Evolutionary conservation across 2,888 invertebrate species (phyloP).

Genomic region (Aphidius colemani): DNA sequence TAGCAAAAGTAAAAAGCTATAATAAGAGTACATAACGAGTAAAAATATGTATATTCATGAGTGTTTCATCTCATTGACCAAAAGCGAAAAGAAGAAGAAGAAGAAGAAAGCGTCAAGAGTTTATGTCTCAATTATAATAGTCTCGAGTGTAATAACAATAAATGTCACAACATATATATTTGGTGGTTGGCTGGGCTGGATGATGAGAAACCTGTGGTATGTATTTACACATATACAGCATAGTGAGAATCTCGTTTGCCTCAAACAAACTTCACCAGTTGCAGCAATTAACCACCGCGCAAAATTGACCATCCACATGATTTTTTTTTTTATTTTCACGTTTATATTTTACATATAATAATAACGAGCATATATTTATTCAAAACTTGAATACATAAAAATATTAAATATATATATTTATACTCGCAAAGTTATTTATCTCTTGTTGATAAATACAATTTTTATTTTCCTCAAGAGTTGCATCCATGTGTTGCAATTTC

Average conservation of each 20-base stretch:
- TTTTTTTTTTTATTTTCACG: not conserved
- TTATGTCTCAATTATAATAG: conserved; percentile 52
- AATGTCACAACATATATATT: conserved; percentile 45
- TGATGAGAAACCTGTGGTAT: conserved; percentile 17
- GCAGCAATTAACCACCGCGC: conserved; percentile 45
- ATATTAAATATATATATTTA: conserved; percentile 11
- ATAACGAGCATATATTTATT: not conserved
- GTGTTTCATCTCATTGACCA: not conserved
- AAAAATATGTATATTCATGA: no score
- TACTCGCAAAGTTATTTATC: conserved; percentile 20
- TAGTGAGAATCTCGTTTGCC: conserved; percentile 43
- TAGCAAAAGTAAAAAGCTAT: no score
- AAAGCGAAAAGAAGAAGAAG: conserved; percentile 35
- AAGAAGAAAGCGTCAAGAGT: conserved; percentile 36
- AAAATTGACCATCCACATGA: conserved; percentile 33
- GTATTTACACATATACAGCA: conserved; percentile 14
- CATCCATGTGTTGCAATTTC: conserved; percentile 10
- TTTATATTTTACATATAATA: no score
- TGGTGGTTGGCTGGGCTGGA: conserved; percentile 14
- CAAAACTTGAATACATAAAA: conserved; percentile 14
- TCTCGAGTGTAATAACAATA: conserved; percentile 49
- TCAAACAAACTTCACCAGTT: conserved; percentile 45
- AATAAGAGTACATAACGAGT: no score
- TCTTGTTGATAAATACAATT: conserved; percentile 18
- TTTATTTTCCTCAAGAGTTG: conserved; percentile 11